Evolutionary conservation across 2,888 invertebrate species (phyloP).

Genomic region (Habroteleia sp.): DNA sequence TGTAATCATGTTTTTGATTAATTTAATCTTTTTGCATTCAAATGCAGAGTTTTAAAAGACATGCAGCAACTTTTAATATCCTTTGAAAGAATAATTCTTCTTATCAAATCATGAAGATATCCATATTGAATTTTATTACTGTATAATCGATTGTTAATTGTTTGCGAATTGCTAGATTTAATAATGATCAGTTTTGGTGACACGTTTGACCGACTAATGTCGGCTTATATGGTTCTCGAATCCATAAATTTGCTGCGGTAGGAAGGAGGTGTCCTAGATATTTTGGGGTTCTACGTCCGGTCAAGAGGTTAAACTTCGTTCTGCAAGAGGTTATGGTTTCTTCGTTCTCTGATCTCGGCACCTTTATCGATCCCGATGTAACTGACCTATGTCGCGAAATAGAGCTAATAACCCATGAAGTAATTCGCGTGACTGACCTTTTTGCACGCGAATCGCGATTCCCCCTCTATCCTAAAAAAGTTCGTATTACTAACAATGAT

Average conservation of each 20-base stretch:
- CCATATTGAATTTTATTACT: too few species aligned
- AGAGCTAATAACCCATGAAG: constrained; percentile 55
- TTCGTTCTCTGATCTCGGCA: constrained; percentile 55
- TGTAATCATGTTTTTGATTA: too few species aligned
- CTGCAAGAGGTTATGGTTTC: constrained; percentile 58
- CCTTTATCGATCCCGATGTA: constrained; percentile 59
- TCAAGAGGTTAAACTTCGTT: constrained; percentile 56
- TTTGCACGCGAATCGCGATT: constrained; percentile 51
- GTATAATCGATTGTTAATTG: constrained; percentile 6
- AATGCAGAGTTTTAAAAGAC: too few species aligned
- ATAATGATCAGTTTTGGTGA: constrained; percentile 9
- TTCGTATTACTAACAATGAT: neutral
- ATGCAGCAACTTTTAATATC: too few species aligned
- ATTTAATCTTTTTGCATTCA: too few species aligned
- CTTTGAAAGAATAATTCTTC: too few species aligned
- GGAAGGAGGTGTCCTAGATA: constrained; percentile 52
- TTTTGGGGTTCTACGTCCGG: constrained; percentile 60
- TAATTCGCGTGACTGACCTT: constrained; percentile 55
- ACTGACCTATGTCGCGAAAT: constrained; percentile 58
- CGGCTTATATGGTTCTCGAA: constrained; percentile 23
- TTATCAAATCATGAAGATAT: too few species aligned
- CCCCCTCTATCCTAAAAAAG: constrained; percentile 23
- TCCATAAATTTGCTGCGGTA: constrained; percentile 31
- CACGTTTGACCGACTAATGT: constrained; percentile 7
- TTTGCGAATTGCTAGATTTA: neutral